Base-by-base conservation (phyloP, 2,888 invertebrate genomes). In the Stegana nigrithorax region DNA sequence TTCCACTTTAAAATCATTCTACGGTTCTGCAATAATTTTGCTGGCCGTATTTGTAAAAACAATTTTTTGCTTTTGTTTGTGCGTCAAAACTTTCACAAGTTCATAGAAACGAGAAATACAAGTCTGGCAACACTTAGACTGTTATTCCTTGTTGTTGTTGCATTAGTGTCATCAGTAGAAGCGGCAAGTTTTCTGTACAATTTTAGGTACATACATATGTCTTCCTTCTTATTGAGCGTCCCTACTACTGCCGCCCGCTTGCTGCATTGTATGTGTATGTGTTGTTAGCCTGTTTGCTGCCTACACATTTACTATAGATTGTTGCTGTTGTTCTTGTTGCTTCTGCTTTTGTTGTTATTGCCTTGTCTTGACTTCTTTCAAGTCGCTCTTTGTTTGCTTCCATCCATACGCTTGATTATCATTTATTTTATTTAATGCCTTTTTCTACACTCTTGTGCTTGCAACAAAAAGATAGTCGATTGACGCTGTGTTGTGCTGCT, bases 361-460 rank as follows among this genome's bases (percentile, higher is more conserved):
- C 36, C 29, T 51, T 51, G 51, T 10, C 36, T 55, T 36, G 32
- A 36, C 32, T 55, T 55, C 12, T 55, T 55, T 29, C n/a, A 55
- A 55, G 53, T 55, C 53, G 21, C 53, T 55, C 53, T 55, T 55
- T 55, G 53, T 55, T 55, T 55, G 53, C 32, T 36, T 55, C 36
- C n/a, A 21, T 55, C 32, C 27, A 39, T 39, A 12, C 53, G 29
- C 32, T 55, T 36, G 53, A 55, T 55, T 55, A 55, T 21, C 53
- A 36, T 36, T 55, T 32, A 55, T 36, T 55, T 32, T 55, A 55
- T 55, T 55, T 55, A 32, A 55, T 36, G 53, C 53, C 32, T 32
- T 36, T 55, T 55, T 32, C 53, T 53, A 47, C 25, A 47, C 47
- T 53, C 25, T 32, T 51, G 27, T 14, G 6, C 26, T 51, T 51